Evolutionary conservation across 2,888 invertebrate species (phyloP).

Genomic region (Agonopterix arenella): DNA sequence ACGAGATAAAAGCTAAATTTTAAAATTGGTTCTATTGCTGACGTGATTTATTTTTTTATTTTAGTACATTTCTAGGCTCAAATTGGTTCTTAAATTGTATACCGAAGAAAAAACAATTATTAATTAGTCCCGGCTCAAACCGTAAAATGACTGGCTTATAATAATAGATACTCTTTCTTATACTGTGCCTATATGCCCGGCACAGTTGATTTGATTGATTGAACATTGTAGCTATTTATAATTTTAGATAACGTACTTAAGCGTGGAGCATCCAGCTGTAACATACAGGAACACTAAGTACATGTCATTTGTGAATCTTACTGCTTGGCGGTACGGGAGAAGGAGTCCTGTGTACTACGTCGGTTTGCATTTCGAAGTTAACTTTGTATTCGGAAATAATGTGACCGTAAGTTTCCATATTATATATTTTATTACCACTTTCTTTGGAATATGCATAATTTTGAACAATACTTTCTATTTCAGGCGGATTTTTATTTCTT

Average conservation of each 20-base stretch:
- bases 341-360: not conserved
- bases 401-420: not conserved
- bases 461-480: not conserved
- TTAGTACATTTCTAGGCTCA: too few species aligned
- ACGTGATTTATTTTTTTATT: too few species aligned
- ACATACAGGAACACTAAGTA: not conserved
- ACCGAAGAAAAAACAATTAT: too few species aligned
- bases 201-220: not conserved
- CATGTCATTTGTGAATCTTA: not conserved
- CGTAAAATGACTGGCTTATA: too few species aligned
- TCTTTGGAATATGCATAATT: not conserved
- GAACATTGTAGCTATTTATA: not conserved
- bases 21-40: too few species aligned
- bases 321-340: not conserved
- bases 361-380: not conserved
- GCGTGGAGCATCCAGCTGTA: not conserved
- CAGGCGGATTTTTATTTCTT: slow-evolving; percentile 21
- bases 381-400: not conserved
- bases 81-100: too few species aligned
- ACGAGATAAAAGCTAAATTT: too few species aligned
- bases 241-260: slow-evolving; percentile 2
- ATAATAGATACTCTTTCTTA: too few species aligned
- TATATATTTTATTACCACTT: slow-evolving; percentile 5
- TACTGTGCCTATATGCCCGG: too few species aligned
- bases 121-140: too few species aligned